Conservation (phyloP, 2,113 vertebrate species). For the Brienomyrus longianalis region DNA sequence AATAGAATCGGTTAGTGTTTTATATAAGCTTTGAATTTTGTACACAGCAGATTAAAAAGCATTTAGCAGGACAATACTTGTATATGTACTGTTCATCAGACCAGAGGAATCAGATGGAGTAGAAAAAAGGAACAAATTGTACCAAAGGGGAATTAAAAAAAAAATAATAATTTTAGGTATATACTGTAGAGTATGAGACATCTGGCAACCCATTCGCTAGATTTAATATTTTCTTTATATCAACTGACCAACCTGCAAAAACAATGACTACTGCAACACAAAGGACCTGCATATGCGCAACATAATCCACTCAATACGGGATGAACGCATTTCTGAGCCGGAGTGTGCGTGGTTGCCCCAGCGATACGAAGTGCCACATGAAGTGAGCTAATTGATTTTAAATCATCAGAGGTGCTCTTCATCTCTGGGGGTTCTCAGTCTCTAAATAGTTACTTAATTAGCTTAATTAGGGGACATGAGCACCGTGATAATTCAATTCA, state of each 20-base stretch:
- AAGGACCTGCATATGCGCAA: neutral
- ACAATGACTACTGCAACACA: neutral
- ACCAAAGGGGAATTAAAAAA: neutral
- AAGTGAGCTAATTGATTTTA: conserved; percentile 66
- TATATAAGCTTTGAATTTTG: neutral
- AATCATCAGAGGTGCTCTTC: conserved; percentile 61
- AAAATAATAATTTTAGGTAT: neutral
- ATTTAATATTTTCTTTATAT: conserved; percentile 7
- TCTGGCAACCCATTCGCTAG: neutral
- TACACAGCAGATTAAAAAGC: neutral
- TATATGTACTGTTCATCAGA: neutral
- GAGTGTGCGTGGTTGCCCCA: conserved; percentile 30
- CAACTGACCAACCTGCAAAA: neutral
- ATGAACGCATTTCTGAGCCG: conserved; percentile 18
- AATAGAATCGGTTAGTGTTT: neutral
- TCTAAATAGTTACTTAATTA: conserved; percentile 68
- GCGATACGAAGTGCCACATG: conserved; percentile 46
- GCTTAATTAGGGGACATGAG: conserved; percentile 38
- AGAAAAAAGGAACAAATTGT: neutral
- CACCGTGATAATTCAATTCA: conserved; percentile 12
- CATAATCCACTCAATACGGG: neutral
- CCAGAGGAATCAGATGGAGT: neutral
- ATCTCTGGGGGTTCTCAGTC: conserved; percentile 53
- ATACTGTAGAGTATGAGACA: neutral
- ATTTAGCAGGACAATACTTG: neutral